Evolutionary conservation across 1,140 invertebrate species (phyloP).

Genomic region (Geopemphigus sp.): DNA sequence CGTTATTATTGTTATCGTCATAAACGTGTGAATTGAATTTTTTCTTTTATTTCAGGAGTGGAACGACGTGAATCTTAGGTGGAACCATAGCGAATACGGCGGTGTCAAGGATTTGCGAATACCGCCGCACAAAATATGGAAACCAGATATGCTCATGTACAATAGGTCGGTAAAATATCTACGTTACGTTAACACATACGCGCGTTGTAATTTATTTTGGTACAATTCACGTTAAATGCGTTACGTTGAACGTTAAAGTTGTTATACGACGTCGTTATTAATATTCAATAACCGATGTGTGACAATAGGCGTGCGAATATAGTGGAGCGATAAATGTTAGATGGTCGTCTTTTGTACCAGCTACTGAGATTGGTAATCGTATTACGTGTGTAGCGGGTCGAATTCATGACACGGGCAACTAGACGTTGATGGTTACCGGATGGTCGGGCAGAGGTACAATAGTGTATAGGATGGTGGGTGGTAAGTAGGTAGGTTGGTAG

Average conservation of each 20-base stretch:
- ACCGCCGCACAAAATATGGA: slow-evolving; percentile 95
- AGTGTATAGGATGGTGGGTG: no score
- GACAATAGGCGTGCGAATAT: neutral
- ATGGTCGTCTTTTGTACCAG: neutral
- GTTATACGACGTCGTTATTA: neutral
- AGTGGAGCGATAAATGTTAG: neutral
- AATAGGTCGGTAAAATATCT: slow-evolving; percentile 73
- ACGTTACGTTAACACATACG: neutral
- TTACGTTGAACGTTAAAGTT: no score
- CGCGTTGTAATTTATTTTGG: no score
- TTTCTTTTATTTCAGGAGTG: slow-evolving; percentile 72
- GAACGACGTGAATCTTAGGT: slow-evolving; percentile 97
- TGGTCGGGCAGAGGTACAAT: neutral
- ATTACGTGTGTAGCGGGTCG: neutral
- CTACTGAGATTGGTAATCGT: neutral
- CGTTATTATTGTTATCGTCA: no score
- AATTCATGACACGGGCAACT: neutral
- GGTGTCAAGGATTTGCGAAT: slow-evolving; percentile 95
- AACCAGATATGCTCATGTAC: slow-evolving; percentile 98
- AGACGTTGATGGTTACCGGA: slow-evolving; percentile 29
- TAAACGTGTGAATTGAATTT: no score
- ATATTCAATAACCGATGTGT: neutral
- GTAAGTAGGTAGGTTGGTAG: no score
- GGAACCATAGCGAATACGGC: slow-evolving; percentile 94
- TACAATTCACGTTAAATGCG: no score